These are phyloP conservation scores for Cynaeus angustus DNA, from an alignment of 2,888 invertebrate species.

Conservation along the genomic window DNA sequence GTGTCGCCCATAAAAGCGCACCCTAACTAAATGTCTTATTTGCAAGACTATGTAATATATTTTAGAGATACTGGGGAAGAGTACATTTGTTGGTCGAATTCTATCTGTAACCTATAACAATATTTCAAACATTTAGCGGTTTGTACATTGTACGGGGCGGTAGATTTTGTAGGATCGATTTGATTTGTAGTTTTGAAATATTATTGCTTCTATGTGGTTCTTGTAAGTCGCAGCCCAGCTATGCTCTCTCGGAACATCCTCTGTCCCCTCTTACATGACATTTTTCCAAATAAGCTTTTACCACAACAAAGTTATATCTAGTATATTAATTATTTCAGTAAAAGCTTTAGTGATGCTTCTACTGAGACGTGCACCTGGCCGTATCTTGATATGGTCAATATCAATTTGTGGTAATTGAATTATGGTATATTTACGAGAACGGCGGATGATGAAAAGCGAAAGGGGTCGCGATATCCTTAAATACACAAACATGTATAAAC, in stretches of 20 bases:
- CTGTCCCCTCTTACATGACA: slow-evolving; percentile 6
- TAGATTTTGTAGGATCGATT: slow-evolving; percentile 69
- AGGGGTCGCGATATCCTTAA: slow-evolving; percentile 57
- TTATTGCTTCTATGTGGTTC: slow-evolving; percentile 62
- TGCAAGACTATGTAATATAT: slow-evolving; percentile 32
- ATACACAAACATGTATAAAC: slow-evolving; percentile 56
- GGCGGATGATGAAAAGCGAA: slow-evolving; percentile 58
- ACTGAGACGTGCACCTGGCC: slow-evolving; percentile 56
- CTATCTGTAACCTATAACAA: slow-evolving; percentile 57
- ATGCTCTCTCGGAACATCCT: slow-evolving; percentile 11
- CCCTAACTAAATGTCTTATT: slow-evolving; percentile 15
- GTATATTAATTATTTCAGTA: slow-evolving; percentile 54
- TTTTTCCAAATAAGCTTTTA: slow-evolving; percentile 21
- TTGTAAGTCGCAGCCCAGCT: slow-evolving; percentile 46
- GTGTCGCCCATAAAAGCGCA: background rate
- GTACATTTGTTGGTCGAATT: slow-evolving; percentile 42
- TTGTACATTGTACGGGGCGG: slow-evolving; percentile 49
- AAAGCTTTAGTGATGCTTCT: slow-evolving; percentile 51
- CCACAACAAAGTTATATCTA: slow-evolving; percentile 34
- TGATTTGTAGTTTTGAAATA: slow-evolving; percentile 71
- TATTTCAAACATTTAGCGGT: slow-evolving; percentile 65
- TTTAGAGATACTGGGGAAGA: slow-evolving; percentile 31
- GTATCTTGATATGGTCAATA: slow-evolving; percentile 63
- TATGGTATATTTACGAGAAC: slow-evolving; percentile 58
- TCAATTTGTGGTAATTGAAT: slow-evolving; percentile 65